These are phyloP conservation scores for Drosophila mauritiana DNA, from an alignment of 1,140 invertebrate genomes.

Conservation along the genomic window DNA sequence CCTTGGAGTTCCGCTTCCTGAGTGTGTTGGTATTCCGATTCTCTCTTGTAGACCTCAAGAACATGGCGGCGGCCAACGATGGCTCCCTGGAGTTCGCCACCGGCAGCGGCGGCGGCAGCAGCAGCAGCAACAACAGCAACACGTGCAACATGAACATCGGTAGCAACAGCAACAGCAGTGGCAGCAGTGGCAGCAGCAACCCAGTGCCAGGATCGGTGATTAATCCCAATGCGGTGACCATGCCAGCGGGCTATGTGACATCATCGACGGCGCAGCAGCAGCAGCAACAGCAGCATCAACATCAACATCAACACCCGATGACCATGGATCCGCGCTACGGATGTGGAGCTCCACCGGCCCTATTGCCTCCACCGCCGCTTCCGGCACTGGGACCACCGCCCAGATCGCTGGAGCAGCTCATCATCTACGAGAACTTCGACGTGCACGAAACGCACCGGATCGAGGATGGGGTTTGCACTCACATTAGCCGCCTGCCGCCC, in stretches of 20 bases:
- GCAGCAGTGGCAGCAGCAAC: constrained; percentile 30
- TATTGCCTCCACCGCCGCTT: constrained; percentile 48
- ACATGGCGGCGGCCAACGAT: constrained; percentile 76
- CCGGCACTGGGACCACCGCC: constrained; percentile 59
- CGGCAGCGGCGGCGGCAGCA: constrained; percentile 53
- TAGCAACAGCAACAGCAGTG: constrained; percentile 35
- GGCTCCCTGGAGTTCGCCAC: constrained; percentile 72
- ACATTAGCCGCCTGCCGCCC: constrained; percentile 82
- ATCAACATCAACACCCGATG: constrained; percentile 36
- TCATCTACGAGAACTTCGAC: constrained; percentile 83
- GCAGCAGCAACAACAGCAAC: constrained; percentile 30
- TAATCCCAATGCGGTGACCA: constrained; percentile 16
- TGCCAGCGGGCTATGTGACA: constrained; percentile 44
- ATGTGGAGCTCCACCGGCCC: constrained; percentile 35
- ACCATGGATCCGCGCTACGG: constrained; percentile 56
- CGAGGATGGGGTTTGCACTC: constrained; percentile 82
- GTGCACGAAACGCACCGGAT: constrained; percentile 82
- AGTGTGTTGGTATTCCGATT: constrained; percentile 45
- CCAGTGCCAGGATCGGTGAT: constrained; percentile 7
- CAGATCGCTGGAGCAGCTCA: constrained; percentile 71
- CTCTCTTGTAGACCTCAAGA: constrained; percentile 78
- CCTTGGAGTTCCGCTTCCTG: constrained; percentile 17
- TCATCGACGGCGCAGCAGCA: constrained; percentile 28
- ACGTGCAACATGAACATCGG: constrained; percentile 30
- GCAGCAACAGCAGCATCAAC: constrained; percentile 28